phyloP scores from a whole-genome alignment of 2,113 vertebrate species.

The Fulica atra region DNA sequence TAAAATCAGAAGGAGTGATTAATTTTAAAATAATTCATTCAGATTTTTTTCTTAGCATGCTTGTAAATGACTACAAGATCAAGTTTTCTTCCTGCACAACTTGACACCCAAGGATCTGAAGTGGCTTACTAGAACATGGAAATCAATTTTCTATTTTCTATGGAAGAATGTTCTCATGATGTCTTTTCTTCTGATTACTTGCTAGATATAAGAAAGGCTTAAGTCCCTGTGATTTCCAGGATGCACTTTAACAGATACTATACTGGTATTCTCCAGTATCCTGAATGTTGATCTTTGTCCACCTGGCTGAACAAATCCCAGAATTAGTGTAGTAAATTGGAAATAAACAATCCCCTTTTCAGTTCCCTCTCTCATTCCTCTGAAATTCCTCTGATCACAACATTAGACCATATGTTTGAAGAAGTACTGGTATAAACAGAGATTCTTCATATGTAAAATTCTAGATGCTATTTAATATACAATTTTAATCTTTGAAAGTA shows the following conservation, averaged over 20 bases:
- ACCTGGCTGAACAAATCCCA: neutral
- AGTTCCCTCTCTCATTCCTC: neutral
- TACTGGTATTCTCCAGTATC: neutral
- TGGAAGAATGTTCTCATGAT: neutral
- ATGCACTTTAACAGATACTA: neutral
- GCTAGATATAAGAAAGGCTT: neutral
- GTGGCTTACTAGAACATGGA: neutral
- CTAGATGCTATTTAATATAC: neutral
- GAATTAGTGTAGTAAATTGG: neutral
- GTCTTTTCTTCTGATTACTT: neutral
- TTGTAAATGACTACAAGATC: neutral
- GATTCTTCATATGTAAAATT: neutral
- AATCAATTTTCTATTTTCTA: neutral
- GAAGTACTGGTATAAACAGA: neutral
- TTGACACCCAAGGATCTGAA: neutral
- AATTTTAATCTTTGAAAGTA: neutral
- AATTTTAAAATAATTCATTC: neutral
- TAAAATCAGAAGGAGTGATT: no score
- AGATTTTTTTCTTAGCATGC: neutral
- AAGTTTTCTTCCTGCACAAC: neutral
- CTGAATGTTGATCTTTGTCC: neutral
- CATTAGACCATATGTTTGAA: neutral
- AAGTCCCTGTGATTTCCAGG: neutral
- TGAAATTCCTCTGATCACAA: neutral
- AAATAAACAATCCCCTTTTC: neutral